Conservation (phyloP, 2,888 invertebrate genomes). For the Eristalis tenax region DNA sequence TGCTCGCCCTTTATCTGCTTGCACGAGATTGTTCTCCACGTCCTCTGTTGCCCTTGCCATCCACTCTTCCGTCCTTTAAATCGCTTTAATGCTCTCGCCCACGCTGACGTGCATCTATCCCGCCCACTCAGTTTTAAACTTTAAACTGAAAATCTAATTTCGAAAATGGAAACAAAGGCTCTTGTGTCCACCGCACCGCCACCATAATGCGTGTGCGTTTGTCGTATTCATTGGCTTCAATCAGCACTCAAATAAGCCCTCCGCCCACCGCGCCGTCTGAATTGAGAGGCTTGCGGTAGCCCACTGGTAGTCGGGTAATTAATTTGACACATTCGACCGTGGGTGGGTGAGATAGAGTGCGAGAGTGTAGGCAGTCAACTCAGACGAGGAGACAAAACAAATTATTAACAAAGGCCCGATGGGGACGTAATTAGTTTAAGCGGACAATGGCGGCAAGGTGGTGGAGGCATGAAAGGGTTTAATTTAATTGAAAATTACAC, state of each 20-base stretch:
- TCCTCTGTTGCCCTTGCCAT: too few relatives aligned
- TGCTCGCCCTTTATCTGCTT: too few relatives aligned
- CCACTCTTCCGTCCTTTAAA: too few relatives aligned
- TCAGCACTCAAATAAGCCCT: not conserved
- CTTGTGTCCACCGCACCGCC: not conserved
- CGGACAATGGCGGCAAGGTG: not conserved
- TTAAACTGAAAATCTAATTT: not conserved
- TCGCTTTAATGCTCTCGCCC: too few relatives aligned
- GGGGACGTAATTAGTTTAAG: conserved; percentile 27
- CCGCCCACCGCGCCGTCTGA: not conserved
- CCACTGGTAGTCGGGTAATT: conserved; percentile 22
- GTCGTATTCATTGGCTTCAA: not conserved
- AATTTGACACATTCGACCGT: conserved; percentile 45
- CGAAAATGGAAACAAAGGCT: not conserved
- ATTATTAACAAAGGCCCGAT: conserved; percentile 21
- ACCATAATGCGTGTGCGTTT: not conserved
- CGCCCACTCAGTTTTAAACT: not conserved
- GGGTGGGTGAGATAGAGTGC: not conserved
- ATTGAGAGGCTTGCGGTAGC: not conserved
- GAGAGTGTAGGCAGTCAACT: not conserved
- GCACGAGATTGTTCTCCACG: too few relatives aligned
- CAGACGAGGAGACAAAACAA: conserved; percentile 23
- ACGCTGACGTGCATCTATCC: not conserved
- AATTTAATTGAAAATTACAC: conserved; percentile 40
- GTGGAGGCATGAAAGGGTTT: not conserved